Percentiles rank a stretch among this genome's conserved stretches.
Evolutionary conservation across 2,888 invertebrate genomes (phyloP).

Genomic region (Brassicogethes aeneus): DNA sequence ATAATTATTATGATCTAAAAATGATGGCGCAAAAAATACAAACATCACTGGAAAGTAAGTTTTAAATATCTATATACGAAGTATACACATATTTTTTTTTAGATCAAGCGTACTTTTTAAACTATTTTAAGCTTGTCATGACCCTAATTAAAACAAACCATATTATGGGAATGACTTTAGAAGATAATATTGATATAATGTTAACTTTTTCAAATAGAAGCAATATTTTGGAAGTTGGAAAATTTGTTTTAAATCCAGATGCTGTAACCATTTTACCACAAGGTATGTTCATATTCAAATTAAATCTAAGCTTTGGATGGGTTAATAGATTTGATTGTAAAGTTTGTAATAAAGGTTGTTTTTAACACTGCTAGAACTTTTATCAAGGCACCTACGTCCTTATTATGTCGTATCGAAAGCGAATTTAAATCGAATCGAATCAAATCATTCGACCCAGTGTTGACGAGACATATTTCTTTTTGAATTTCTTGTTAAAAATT

Average conservation of each 20-base stretch:
- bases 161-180: constrained; percentile 6
- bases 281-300: background rate
- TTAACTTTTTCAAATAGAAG: background rate
- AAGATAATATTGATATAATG: constrained; percentile 6
- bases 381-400: too few species aligned
- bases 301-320: background rate
- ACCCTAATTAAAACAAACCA: constrained; percentile 11
- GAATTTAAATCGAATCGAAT: too few species aligned
- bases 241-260: background rate
- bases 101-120: constrained; percentile 31
- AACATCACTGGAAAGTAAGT: constrained; percentile 32
- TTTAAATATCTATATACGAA: constrained; percentile 4
- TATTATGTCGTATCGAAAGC: too few species aligned
- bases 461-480: too few species aligned
- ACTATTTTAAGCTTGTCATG: constrained; percentile 25
- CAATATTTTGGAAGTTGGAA: background rate
- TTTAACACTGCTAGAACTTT: too few species aligned
- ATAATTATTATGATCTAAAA: constrained; percentile 30
- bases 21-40: constrained; percentile 25
- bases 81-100: constrained; percentile 13
- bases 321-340: too few species aligned
- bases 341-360: too few species aligned
- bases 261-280: background rate
- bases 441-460: too few species aligned
- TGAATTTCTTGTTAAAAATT: too few species aligned